Evolutionary conservation across 2,888 invertebrate genomes (phyloP), one percentile per base, ranked within the genome.

Genomic region (Lithophane semibrunnea): DNA sequence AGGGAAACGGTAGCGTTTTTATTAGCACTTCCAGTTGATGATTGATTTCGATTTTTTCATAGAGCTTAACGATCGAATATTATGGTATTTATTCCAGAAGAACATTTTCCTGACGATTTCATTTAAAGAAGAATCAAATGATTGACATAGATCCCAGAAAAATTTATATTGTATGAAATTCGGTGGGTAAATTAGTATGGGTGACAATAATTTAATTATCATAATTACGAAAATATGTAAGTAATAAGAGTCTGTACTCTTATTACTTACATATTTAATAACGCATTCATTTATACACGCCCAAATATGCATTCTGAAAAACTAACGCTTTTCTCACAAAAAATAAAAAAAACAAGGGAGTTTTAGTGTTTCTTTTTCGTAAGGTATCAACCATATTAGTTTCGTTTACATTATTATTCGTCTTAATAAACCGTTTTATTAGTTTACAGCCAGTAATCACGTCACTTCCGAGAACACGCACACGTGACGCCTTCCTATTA

Each of bases 391-490:
- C 69, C 80, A 69, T 77, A 37, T 68, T 63, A 83, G 75, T 86
- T 83, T 80, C 75, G 60, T 78, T 78, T 80, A 76, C 74, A 79
- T 67, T 77, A 82, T 71, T 77, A 83, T 83, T 88, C 78, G 65
- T 88, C 82, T 88, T 82, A 86, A 87, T 92, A 94, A 92, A 88
- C 89, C 89, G 74, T 93, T 95, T 95, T 95, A 95, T 95, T 93
- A 94, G 92, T 95, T 95, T 94, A 95, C 95, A 92, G 91, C 92
- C 89, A 88, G 91, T 93, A 93, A 95, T 95, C 94, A 95, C 93
- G 94, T 89, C 92, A 93, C 94, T 95, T 95, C 95, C 92, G 83
- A 94, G 95, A 95, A 96, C 90, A 83, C 82, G 81, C 89, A 88
- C 94, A 93, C 93, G 93, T 93, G 75, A 83, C 73, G 83, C 68